Base-by-base conservation (phyloP, 2,797 vertebrate species). In the Lates japonicus region DNA sequence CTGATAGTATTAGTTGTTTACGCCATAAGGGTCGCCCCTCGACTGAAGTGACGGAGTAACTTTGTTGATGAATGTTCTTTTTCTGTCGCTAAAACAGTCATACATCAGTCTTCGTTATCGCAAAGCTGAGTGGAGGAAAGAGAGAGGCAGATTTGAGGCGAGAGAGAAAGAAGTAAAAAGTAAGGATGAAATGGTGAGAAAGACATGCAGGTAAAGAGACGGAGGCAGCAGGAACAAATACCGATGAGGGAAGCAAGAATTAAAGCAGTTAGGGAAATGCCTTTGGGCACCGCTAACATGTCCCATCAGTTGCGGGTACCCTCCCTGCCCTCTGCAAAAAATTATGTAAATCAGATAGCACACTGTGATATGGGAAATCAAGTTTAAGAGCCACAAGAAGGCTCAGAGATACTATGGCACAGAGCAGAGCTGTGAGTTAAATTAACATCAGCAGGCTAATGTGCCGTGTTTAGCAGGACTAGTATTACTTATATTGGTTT, bases 1-100 rank as follows among this genome's bases (percentile, higher is more conserved):
- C 83, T 88, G 84, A 93, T 93, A 86, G 82, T 78, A 88, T 92
- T 91, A 88, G 78, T 80, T 91, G 83, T 90, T 92, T 91, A 80
- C 19, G n/a, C 25, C 61, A 41, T 55, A n/a, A n/a, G n/a, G n/a
- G 35, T 37, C n/a, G 63, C 75, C 80, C 76, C 80, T 81, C 76
- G 70, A 86, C 80, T 52, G 72, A 83, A 67, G 82, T 87, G 80
- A 81, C 63, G 74, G 75, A 87, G 80, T 89, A 83, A 85, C 87
- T n/a, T 94, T 86, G 78, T 81, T 92, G 92, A 93, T 80, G 84
- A 94, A 93, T 87, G 85, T 39, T 71, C 48, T 65, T 79, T 78
- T 72, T 46, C 75, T 48, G 17, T 81, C 66, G n/a, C 67, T 84
- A 86, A 86, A 91, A 88, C 70, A 87, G 88, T 74, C 79, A n/a